Evolutionary conservation across 2,888 invertebrate genomes (phyloP).

Genomic region (Ctenicera cuprea): DNA sequence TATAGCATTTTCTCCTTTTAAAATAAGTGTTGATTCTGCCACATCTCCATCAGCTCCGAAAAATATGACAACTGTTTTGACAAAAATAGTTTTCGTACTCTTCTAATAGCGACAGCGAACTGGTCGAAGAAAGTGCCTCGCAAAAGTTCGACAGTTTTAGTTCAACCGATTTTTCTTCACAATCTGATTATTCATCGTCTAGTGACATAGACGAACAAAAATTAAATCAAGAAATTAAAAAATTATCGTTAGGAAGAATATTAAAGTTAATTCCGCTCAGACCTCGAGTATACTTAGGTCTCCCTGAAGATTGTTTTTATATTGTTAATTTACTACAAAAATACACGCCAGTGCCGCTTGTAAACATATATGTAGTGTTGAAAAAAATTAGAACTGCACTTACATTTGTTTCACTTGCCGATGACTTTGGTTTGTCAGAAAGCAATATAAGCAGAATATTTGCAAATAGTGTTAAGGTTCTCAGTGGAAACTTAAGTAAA

Average conservation of each 20-base stretch:
- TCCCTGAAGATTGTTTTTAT: neutral
- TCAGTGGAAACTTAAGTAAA: neutral
- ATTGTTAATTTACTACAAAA: constrained; percentile 2
- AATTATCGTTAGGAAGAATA: neutral
- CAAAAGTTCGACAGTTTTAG: no score
- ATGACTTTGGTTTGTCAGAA: neutral
- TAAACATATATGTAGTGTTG: neutral
- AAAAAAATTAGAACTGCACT: neutral
- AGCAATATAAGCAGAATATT: neutral
- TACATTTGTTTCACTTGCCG: neutral
- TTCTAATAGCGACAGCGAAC: neutral
- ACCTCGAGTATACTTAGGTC: neutral
- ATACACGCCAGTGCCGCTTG: no score
- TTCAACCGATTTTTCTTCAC: neutral
- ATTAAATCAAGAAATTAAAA: neutral
- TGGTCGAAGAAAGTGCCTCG: neutral
- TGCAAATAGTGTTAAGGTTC: neutral
- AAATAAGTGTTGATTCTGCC: constrained; percentile 1
- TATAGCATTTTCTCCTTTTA: neutral
- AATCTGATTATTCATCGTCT: neutral
- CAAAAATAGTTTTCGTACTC: neutral
- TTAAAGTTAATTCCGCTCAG: neutral
- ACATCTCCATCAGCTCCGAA: neutral
- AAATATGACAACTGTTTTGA: neutral
- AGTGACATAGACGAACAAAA: neutral